These are phyloP conservation scores for Mystacides longicornis DNA, from an alignment of 2,888 invertebrate species.

Conservation along the genomic window DNA sequence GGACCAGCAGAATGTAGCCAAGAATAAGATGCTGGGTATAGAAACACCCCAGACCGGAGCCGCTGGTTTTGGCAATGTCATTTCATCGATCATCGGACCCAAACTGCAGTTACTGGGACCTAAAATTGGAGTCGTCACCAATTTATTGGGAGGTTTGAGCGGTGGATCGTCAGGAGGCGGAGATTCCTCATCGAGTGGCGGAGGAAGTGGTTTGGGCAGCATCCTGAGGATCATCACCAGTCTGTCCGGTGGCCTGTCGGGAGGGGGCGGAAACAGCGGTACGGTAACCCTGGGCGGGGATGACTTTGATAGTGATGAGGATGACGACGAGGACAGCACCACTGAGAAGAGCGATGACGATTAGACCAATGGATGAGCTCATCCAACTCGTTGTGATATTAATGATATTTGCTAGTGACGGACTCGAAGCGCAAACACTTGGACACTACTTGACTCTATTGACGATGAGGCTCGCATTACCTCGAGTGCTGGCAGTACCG, in stretches of 20 bases:
- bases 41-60: slow-evolving; percentile 45
- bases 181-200: slow-evolving; percentile 40
- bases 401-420: too few relatives aligned
- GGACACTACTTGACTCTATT: too few relatives aligned
- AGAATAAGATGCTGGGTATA: slow-evolving; percentile 70
- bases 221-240: slow-evolving; percentile 22
- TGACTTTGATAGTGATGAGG: slow-evolving; percentile 35
- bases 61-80: slow-evolving; percentile 52
- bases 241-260: slow-evolving; percentile 28
- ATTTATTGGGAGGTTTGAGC: slow-evolving; percentile 50
- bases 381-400: background rate
- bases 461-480: too few relatives aligned
- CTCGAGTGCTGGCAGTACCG: too few relatives aligned
- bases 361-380: background rate
- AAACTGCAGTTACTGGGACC: slow-evolving; percentile 63
- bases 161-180: slow-evolving; percentile 47
- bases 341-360: slow-evolving; percentile 1
- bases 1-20: slow-evolving; percentile 65
- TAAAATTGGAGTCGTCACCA: slow-evolving; percentile 52
- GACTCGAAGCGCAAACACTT: too few relatives aligned
- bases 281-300: slow-evolving; percentile 34
- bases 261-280: slow-evolving; percentile 37
- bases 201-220: slow-evolving; percentile 27
- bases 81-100: slow-evolving; percentile 63
- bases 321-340: background rate